phyloP scores from a whole-genome alignment of 2,113 vertebrate species.

The Petaurus breviceps region DNA sequence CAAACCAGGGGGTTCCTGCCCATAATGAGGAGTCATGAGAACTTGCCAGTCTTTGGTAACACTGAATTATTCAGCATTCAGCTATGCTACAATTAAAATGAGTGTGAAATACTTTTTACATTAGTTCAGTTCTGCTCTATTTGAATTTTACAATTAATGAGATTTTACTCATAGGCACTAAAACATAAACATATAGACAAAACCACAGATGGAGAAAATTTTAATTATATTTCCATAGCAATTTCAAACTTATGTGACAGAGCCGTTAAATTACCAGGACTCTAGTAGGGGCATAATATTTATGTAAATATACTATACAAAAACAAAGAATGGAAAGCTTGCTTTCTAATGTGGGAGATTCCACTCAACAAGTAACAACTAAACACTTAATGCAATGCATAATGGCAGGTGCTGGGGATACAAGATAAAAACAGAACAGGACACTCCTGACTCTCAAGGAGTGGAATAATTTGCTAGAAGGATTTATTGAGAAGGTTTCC shows the following conservation, averaged over 20 bases:
- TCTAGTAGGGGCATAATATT: neutral
- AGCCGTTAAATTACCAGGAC: neutral
- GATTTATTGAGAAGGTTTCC: neutral
- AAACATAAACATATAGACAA: neutral
- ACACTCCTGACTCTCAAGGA: neutral
- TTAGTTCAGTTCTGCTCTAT: neutral
- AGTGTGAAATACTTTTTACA: neutral
- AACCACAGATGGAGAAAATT: neutral
- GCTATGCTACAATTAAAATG: neutral
- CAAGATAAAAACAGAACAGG: neutral
- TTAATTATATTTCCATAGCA: neutral
- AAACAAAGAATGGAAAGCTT: neutral
- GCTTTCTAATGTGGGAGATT: neutral
- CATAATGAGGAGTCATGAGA: neutral
- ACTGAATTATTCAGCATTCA: neutral
- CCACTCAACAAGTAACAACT: neutral
- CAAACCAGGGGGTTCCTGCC: neutral
- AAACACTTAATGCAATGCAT: neutral
- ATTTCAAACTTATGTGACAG: neutral
- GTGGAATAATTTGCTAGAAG: neutral
- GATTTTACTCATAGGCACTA: neutral
- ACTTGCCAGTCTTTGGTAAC: neutral
- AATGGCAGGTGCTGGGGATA: neutral
- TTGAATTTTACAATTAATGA: neutral
- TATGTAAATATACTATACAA: neutral